phyloP scores from a whole-genome alignment of 2,113 vertebrate genomes.

The Hyla sarda region DNA sequence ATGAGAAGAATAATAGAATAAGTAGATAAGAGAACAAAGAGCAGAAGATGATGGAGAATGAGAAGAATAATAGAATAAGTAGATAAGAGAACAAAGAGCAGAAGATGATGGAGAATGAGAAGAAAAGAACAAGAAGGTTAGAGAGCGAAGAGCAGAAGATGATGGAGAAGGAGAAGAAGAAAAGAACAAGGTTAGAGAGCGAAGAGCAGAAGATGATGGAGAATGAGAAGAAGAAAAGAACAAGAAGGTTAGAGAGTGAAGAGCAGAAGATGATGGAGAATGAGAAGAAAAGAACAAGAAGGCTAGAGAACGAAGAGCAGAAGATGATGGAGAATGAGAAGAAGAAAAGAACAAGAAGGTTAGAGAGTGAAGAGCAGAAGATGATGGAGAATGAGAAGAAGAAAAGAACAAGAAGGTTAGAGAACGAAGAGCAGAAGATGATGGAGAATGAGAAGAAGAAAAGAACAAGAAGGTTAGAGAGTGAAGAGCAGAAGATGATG shows the following conservation, averaged over 20 bases:
- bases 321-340: no score
- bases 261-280: no score
- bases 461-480: not conserved
- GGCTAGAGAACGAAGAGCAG: no score
- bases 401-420: no score
- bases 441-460: not conserved
- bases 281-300: no score
- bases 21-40: not conserved
- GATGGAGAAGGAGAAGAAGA: not conserved
- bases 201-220: not conserved
- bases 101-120: not conserved
- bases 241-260: not conserved
- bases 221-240: not conserved
- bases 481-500: not conserved
- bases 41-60: not conserved
- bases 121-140: not conserved
- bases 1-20: not conserved
- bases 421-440: accelerated
- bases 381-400: not conserved
- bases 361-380: not conserved
- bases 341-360: not conserved
- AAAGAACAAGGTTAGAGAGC: not conserved
- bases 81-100: accelerated
- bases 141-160: not conserved
- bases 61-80: not conserved